phyloP scores from a whole-genome alignment of 1,140 invertebrate species.

The Ceratosolen fusciceps region DNA sequence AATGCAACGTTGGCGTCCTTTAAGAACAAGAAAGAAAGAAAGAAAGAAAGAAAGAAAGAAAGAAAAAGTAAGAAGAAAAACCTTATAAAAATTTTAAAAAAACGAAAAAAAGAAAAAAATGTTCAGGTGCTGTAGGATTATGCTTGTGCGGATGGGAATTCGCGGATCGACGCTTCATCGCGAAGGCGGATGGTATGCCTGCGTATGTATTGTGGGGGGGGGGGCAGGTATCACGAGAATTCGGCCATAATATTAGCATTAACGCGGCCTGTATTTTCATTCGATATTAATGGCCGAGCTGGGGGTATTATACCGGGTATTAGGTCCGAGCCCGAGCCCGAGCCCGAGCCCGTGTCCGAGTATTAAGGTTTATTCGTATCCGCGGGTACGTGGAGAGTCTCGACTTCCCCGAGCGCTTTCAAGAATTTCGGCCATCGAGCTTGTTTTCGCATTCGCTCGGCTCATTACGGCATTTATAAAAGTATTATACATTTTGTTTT shows the following conservation, averaged over 20 bases:
- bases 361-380: constrained; percentile 3
- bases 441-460: not conserved
- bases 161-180: not conserved
- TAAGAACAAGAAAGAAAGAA: no score
- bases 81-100: no score
- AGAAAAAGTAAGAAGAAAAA: no score
- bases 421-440: not conserved
- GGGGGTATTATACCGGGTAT: not conserved
- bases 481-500: not conserved
- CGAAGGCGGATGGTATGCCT: not conserved
- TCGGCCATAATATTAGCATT: not conserved
- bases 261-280: not conserved
- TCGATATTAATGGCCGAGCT: not conserved
- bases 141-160: not conserved
- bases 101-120: no score
- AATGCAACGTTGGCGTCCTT: no score
- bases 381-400: no score
- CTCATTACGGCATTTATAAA: constrained; percentile 16
- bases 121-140: not conserved
- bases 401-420: not conserved
- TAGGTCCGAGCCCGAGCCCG: not conserved
- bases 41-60: no score
- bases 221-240: not conserved
- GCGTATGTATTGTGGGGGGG: no score
- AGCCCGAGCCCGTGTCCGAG: no score